Evolutionary conservation across 2,113 vertebrate genomes (phyloP), one percentile per base, ranked within the genome.

Genomic region (Corythornis madagascariensis): DNA sequence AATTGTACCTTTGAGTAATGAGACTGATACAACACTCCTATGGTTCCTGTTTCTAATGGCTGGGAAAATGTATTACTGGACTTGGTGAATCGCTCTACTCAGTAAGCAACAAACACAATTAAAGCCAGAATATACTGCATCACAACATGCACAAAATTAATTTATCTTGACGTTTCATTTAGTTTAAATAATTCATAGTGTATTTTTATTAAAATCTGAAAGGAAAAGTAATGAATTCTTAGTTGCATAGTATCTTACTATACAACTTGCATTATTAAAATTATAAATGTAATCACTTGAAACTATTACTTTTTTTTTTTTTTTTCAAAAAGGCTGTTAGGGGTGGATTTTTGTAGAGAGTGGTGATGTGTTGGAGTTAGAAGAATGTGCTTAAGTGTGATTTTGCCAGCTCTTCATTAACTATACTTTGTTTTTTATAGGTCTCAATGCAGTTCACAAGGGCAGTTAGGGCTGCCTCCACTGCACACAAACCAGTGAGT

Each of bases 231-330:
- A 91, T 94, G 91, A 80, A 81, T 94, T 89, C 72, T 92, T 89
- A 56, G 84, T 83, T 85, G 71, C 43, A 15, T 29, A 10, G 35
- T 48, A 21, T 92, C 75, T 93, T 95, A 89, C 89, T 81, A 69
- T 85, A 93, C 88, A 89, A 74, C 56, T 77, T 96, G n/a, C 87
- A 92, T 95, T 96, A 93, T 96, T 96, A 81, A 96, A 91, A 93
- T 93, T 92, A 91, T 88, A 96, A 95, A 96, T 91, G 87, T 95
- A 95, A 94, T 95, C 91, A 96, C 87, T 96, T 89, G 87, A 94
- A 95, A 89, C 29, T 6, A 11, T 48, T 84, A 48, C 2, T 16
- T 31, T 59, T 21, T 35, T 1, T n/a, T 31, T 24, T 43, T 2
- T 33, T 24, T 31, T 19, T 3, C 18, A 47, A 35, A 59, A 67